phyloP scores from a whole-genome alignment of 1,140 invertebrate genomes.

The Leptinotarsa undecemlineata region DNA sequence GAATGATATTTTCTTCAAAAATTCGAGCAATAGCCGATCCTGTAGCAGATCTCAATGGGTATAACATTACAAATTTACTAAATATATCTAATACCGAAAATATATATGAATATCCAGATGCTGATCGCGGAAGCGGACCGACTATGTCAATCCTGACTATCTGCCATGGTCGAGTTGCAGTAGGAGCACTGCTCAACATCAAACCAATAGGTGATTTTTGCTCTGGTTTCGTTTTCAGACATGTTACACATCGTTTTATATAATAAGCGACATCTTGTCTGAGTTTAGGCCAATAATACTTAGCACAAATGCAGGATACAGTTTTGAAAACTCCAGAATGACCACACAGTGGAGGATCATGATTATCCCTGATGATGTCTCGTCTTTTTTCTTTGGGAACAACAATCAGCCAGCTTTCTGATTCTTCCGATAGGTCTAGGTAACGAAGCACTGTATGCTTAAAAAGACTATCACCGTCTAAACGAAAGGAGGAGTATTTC shows the following conservation, averaged over 20 bases:
- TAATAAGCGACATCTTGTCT: constrained; percentile 34
- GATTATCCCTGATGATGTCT: constrained; percentile 5
- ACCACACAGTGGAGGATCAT: constrained; percentile 18
- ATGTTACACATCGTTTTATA: constrained; percentile 39
- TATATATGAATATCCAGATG: constrained; percentile 42
- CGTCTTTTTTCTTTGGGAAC: constrained; percentile 19
- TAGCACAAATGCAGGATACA: background rate
- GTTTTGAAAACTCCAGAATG: constrained; percentile 44
- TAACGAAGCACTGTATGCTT: constrained; percentile 2
- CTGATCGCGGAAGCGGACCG: constrained; percentile 42
- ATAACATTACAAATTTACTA: constrained; percentile 39
- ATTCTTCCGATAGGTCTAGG: background rate
- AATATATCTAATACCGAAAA: constrained; percentile 47
- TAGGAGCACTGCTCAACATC: constrained; percentile 32
- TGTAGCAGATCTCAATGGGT: constrained; percentile 23
- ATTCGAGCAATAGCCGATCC: constrained; percentile 11
- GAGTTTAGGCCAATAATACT: constrained; percentile 47
- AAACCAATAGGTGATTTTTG: constrained; percentile 34
- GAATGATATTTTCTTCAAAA: constrained; percentile 28
- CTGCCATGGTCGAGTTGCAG: constrained; percentile 36
- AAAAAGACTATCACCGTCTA: constrained; percentile 7
- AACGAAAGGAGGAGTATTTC: constrained; percentile 11
- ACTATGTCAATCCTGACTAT: constrained; percentile 44
- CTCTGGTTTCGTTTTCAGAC: constrained; percentile 38
- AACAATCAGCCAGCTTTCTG: constrained; percentile 17